These are phyloP conservation scores for Tetragonisca angustula DNA, from an alignment of 2,888 invertebrate species.

Conservation along the genomic window DNA sequence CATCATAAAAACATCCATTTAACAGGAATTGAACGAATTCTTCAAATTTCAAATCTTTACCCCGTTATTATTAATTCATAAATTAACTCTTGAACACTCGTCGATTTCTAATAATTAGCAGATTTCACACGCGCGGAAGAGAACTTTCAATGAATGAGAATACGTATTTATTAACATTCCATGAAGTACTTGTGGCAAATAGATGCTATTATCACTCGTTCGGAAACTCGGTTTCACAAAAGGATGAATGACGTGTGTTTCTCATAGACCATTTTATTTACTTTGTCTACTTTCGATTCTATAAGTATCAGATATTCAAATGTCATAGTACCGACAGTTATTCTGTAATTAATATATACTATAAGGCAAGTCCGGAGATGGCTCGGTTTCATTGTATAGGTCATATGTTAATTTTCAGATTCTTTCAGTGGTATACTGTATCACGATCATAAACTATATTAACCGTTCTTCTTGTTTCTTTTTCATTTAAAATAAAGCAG, in stretches of 20 bases:
- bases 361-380: no score
- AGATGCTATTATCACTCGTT: neutral
- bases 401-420: no score
- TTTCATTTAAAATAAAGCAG: no score
- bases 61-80: no score
- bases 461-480: no score
- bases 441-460: no score
- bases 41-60: neutral
- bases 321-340: neutral
- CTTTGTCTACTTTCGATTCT: neutral
- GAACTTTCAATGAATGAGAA: neutral
- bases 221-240: neutral
- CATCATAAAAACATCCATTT: neutral
- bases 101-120: neutral
- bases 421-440: no score
- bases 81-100: no score
- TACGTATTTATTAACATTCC: neutral
- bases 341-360: neutral
- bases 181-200: neutral
- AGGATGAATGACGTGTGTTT: neutral
- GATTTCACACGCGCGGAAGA: neutral
- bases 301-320: neutral
- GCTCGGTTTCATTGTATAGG: no score
- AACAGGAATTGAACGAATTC: neutral
- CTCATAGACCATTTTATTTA: neutral